Conservation (phyloP, 1,140 invertebrate genomes). For the Pomacea maculata region DNA sequence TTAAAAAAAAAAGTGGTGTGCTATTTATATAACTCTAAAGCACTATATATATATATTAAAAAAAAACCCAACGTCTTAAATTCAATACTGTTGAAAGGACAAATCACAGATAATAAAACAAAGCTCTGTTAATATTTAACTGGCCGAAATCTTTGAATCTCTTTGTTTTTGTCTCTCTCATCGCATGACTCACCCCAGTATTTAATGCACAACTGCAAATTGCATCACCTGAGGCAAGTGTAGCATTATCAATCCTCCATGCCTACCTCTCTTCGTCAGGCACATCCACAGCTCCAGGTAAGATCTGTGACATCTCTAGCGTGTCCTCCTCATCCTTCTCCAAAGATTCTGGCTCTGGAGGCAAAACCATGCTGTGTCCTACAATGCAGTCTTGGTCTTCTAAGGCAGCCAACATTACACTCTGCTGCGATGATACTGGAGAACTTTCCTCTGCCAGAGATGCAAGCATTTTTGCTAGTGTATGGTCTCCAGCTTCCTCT, state of each 20-base stretch:
- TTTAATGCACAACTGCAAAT: too few relatives aligned
- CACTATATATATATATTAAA: too few relatives aligned
- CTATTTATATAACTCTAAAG: too few relatives aligned
- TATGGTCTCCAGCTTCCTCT: constrained; percentile 33
- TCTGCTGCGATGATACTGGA: constrained; percentile 39
- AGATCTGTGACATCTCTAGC: constrained; percentile 58
- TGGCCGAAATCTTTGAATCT: too few relatives aligned
- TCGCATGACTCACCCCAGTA: too few relatives aligned
- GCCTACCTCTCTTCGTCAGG: constrained; percentile 1
- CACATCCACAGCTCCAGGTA: constrained; percentile 36
- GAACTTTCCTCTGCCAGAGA: constrained; percentile 43
- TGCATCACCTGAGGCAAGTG: not conserved
- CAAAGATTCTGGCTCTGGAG: constrained; percentile 20
- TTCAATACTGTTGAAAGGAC: too few relatives aligned
- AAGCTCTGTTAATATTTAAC: too few relatives aligned
- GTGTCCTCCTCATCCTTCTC: constrained; percentile 47
- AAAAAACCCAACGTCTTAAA: too few relatives aligned
- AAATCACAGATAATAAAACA: too few relatives aligned
- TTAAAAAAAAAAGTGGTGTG: too few relatives aligned
- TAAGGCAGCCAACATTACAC: constrained; percentile 33
- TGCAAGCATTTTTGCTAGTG: constrained; percentile 71
- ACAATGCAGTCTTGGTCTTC: constrained; percentile 58
- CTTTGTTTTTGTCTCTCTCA: too few relatives aligned
- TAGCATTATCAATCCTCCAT: not conserved
- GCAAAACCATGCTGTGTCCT: constrained; percentile 41